Percentiles rank a stretch among this genome's conserved stretches.
These are phyloP conservation scores for Leptinotarsa juncta DNA, from an alignment of 2,888 invertebrate genomes.

Conservation along the genomic window DNA sequence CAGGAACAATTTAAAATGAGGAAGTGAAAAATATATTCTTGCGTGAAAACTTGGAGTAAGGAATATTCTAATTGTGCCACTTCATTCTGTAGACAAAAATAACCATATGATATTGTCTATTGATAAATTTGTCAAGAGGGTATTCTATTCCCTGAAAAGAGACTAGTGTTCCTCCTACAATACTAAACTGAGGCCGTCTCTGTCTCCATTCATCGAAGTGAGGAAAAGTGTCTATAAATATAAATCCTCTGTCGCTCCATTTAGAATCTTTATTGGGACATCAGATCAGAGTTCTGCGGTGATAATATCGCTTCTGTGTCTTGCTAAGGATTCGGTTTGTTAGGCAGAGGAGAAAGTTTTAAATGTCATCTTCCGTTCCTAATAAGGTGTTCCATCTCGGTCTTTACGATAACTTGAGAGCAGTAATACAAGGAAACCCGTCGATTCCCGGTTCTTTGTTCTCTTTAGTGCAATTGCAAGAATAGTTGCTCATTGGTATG, in stretches of 20 bases:
- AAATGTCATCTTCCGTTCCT: constrained; percentile 9
- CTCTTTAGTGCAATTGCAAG: constrained; percentile 6
- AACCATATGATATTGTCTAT: too few species aligned
- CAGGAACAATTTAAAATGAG: too few species aligned
- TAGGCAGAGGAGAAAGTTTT: constrained; percentile 8
- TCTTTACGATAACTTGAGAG: neutral
- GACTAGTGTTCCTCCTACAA: too few species aligned
- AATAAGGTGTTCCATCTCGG: constrained; percentile 9
- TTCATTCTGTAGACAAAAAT: too few species aligned
- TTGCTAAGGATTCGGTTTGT: constrained; percentile 10
- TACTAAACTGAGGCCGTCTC: neutral
- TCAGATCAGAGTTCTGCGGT: neutral
- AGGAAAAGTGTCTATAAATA: constrained; percentile 6
- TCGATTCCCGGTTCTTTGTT: constrained; percentile 29
- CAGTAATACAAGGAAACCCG: constrained; percentile 23
- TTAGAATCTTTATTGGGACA: constrained; percentile 6
- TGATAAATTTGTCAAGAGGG: too few species aligned
- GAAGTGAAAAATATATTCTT: too few species aligned
- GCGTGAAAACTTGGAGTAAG: too few species aligned
- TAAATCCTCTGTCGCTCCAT: neutral
- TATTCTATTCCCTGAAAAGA: too few species aligned
- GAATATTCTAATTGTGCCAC: too few species aligned
- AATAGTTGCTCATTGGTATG: too few species aligned
- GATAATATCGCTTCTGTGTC: constrained; percentile 3
- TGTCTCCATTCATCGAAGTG: neutral